Evolutionary conservation across 2,797 vertebrate genomes (phyloP).

Genomic region (Spondyliosoma cantharus): DNA sequence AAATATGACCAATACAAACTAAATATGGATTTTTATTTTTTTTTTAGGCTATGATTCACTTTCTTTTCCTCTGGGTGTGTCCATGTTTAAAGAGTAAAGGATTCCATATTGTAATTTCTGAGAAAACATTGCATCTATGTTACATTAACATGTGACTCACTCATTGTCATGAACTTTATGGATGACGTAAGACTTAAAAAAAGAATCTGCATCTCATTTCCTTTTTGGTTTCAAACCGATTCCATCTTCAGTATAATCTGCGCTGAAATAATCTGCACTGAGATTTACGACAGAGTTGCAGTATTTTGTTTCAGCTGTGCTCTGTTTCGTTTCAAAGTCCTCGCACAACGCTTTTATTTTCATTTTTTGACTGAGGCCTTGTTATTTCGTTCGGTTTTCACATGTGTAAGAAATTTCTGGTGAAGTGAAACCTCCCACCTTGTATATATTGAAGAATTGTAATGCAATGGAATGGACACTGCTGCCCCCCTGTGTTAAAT

Average conservation of each 20-base stretch:
- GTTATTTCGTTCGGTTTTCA: neutral
- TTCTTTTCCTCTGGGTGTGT: neutral
- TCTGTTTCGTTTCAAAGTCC: neutral
- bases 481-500: conserved; percentile 57
- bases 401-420: neutral
- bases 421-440: neutral
- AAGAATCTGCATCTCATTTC: neutral
- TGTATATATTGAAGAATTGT: neutral
- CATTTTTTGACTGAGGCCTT: neutral
- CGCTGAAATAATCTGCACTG: neutral
- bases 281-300: neutral
- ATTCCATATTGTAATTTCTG: neutral
- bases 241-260: neutral
- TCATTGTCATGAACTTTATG: conserved; percentile 11
- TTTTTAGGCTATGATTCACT: too few species aligned
- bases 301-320: neutral
- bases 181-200: conserved; percentile 20
- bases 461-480: conserved; percentile 1
- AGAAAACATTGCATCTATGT: conserved; percentile 1
- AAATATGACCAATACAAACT: too few species aligned
- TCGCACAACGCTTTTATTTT: neutral
- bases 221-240: neutral
- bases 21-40: too few species aligned
- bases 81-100: neutral
- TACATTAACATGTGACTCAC: conserved; percentile 24